Base-by-base conservation (phyloP, 1,140 invertebrate genomes). In the Drosophila santomea region DNA sequence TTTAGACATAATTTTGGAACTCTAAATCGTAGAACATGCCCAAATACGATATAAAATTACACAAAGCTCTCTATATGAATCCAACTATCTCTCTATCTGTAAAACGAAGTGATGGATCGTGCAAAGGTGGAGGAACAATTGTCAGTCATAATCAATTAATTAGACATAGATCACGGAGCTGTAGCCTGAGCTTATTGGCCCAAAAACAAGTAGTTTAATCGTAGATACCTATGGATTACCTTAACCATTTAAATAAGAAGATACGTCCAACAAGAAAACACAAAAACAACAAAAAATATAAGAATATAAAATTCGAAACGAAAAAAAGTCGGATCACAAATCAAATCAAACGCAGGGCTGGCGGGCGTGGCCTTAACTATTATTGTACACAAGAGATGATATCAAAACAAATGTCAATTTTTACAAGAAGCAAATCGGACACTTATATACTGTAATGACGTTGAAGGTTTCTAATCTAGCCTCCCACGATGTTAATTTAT, bases 381-480 rank as follows among this genome's bases (percentile, higher is more conserved):
- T 41, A 57, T 66, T 58, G 52, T 76, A 73, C 57, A 56, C 45
- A 71, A 60, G 71, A 83, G 80, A 71, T 83, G 71, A 83, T 84
- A 83, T 80, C 80, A 80, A 84, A 84, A 80, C 78, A 63, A 84
- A 52, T 80, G 80, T 84, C 80, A 84, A 84, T 84, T 84, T 78
- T 72, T 78, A 71, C 20, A 48, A 38, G 28, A 44, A 75, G 28
- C 32, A 32, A 58, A 61, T 43, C 45, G 45, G 50, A 44, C n/a
- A 20, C 23, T 56, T 41, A 74, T 78, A 69, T 47, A 58, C 36
- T 71, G 67, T 48, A 41, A 50, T 28, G 44, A 44, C 55, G 38
- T 55, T 55, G 36, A 55, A 45, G 60, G 68, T 71, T 71, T 71
- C 68, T 56, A 25, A 32, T 28, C 35, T 39, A 39, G 43, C 15